These are phyloP conservation scores for Leucopsar rothschildi DNA, from an alignment of 2,113 vertebrate species.

Conservation along the genomic window DNA sequence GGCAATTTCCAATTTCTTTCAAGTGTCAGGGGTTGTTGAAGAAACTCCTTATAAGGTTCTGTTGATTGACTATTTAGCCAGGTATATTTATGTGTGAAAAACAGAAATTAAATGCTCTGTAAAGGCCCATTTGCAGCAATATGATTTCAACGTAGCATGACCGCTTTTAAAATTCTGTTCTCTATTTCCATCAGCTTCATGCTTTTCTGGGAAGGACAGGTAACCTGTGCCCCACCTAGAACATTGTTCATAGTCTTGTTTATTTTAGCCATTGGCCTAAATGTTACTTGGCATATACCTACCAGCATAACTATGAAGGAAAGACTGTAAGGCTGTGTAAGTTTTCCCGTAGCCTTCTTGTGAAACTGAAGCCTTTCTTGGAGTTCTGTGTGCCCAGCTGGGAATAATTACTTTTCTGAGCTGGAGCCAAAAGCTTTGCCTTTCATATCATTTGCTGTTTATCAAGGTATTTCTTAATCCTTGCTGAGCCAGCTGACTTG, in stretches of 20 bases:
- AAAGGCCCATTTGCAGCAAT: background rate
- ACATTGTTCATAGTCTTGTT: background rate
- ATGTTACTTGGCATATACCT: background rate
- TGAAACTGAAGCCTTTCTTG: conserved; percentile 35
- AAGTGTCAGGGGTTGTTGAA: background rate
- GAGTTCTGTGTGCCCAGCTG: conserved; percentile 30
- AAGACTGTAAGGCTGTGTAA: background rate
- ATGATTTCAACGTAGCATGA: background rate
- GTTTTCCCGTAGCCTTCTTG: background rate
- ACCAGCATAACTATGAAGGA: background rate
- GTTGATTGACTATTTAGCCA: background rate
- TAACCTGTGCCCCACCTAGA: background rate
- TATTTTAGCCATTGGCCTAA: background rate
- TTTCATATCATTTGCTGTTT: conserved; percentile 66
- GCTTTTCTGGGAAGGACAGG: background rate
- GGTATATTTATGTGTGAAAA: background rate
- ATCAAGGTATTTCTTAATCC: conserved; percentile 68
- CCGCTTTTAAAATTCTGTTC: background rate
- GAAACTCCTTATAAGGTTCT: background rate
- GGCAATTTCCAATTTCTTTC: background rate
- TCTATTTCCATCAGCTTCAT: background rate
- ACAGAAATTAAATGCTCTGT: background rate
- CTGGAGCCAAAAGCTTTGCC: conserved; percentile 41
- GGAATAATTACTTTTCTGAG: conserved; percentile 60
- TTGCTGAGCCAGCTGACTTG: conserved; percentile 50